These are phyloP conservation scores for Rhinogobius similis DNA, from an alignment of 2,113 vertebrate genomes.

Conservation along the genomic window DNA sequence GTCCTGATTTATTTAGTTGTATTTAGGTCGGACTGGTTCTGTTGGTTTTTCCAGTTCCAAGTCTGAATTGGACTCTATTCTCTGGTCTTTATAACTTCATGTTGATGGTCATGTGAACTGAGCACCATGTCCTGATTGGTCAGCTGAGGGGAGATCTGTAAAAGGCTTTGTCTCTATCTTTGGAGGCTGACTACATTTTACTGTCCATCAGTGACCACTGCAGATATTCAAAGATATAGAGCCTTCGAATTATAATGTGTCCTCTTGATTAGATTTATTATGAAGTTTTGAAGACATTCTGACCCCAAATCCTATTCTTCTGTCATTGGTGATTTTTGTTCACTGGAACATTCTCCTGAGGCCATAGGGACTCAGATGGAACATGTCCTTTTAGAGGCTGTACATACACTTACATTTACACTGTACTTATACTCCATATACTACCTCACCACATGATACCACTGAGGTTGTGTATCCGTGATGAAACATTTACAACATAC, in stretches of 20 bases:
- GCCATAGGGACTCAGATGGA: too few relatives aligned
- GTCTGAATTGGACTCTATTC: background rate
- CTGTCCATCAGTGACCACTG: background rate
- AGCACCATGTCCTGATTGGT: background rate
- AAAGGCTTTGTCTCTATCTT: constrained; percentile 8
- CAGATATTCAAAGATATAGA: background rate
- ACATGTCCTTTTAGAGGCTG: too few relatives aligned
- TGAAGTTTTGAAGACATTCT: background rate
- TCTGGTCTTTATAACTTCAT: background rate
- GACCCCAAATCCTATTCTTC: too few relatives aligned
- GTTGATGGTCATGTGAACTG: background rate
- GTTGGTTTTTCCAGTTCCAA: background rate
- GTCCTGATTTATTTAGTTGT: background rate
- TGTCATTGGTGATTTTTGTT: too few relatives aligned
- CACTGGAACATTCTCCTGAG: too few relatives aligned
- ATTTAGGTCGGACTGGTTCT: background rate
- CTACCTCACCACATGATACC: background rate
- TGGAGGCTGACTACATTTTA: background rate
- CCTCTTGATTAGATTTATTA: background rate
- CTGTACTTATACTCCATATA: too few relatives aligned
- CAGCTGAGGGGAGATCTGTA: background rate
- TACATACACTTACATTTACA: too few relatives aligned
- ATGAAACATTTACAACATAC: background rate
- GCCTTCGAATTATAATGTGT: background rate
- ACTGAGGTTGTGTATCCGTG: background rate